These are phyloP conservation scores for Empidonax alnorum DNA, from an alignment of 2,113 vertebrate genomes.

Conservation along the genomic window DNA sequence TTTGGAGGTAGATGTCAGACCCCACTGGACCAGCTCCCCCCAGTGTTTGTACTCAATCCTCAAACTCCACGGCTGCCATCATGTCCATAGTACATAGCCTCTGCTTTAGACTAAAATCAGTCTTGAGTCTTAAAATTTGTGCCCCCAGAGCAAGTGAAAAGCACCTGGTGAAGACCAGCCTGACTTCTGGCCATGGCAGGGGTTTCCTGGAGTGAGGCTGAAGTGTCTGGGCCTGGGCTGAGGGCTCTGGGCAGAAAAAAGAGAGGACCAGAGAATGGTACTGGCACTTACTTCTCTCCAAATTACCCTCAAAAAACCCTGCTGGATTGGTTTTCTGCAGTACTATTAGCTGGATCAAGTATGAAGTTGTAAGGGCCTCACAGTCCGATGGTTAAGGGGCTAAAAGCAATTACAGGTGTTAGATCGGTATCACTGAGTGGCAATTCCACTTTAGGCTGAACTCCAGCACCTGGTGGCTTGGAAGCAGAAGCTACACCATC, in stretches of 20 bases:
- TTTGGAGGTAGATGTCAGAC: neutral
- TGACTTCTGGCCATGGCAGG: neutral
- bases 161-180: neutral
- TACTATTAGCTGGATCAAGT: neutral
- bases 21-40: neutral
- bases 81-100: neutral
- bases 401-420: neutral
- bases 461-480: neutral
- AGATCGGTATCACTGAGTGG: too few relatives aligned
- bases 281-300: neutral
- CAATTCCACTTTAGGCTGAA: neutral
- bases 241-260: neutral
- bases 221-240: neutral
- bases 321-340: neutral
- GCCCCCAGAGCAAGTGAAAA: neutral
- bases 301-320: neutral
- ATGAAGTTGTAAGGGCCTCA: neutral
- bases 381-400: neutral
- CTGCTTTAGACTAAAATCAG: neutral
- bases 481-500: too few relatives aligned
- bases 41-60: accelerated
- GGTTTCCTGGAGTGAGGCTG: neutral
- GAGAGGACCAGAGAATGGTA: too few relatives aligned
- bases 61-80: neutral
- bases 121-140: neutral